phyloP scores from a whole-genome alignment of 2,888 invertebrate genomes.

The Lasiommata megera region DNA sequence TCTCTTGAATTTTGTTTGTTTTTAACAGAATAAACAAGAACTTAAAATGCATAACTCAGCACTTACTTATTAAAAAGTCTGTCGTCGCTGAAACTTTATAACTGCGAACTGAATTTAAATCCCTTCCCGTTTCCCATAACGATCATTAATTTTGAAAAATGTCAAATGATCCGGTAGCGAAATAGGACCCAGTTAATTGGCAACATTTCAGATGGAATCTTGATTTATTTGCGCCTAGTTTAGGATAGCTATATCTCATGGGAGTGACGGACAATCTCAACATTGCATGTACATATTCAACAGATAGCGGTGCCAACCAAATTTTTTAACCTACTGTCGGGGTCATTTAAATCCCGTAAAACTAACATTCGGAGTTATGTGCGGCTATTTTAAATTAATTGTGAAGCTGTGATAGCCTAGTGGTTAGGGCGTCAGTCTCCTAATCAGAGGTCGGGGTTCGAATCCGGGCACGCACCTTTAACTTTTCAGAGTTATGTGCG shows the following conservation, averaged over 20 bases:
- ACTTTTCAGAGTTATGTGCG: too few relatives aligned
- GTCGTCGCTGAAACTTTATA: conserved; percentile 8
- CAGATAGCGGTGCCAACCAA: too few relatives aligned
- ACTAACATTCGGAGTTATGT: too few relatives aligned
- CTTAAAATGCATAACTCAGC: not conserved
- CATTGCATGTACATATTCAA: too few relatives aligned
- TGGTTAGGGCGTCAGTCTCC: too few relatives aligned
- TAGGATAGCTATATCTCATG: not conserved
- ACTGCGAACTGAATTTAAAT: conserved; percentile 4
- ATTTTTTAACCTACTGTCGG: too few relatives aligned
- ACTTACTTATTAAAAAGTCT: not conserved
- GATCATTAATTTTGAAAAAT: conserved; percentile 23
- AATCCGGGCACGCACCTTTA: too few relatives aligned
- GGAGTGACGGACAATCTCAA: conserved; percentile 1
- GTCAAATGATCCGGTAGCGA: conserved; percentile 17
- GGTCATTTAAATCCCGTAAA: too few relatives aligned
- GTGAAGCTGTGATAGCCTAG: too few relatives aligned
- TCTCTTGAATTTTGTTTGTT: not conserved
- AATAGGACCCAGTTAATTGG: conserved; percentile 21
- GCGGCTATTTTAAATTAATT: too few relatives aligned
- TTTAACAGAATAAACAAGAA: too few relatives aligned
- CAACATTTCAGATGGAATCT: conserved; percentile 16
- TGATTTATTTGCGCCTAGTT: conserved; percentile 16
- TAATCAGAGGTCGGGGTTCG: too few relatives aligned
- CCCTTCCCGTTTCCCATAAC: conserved; percentile 6